Percentiles rank a stretch among this genome's conserved stretches.
phyloP scores from a whole-genome alignment of 2,888 invertebrate genomes.

The Automeris io region DNA sequence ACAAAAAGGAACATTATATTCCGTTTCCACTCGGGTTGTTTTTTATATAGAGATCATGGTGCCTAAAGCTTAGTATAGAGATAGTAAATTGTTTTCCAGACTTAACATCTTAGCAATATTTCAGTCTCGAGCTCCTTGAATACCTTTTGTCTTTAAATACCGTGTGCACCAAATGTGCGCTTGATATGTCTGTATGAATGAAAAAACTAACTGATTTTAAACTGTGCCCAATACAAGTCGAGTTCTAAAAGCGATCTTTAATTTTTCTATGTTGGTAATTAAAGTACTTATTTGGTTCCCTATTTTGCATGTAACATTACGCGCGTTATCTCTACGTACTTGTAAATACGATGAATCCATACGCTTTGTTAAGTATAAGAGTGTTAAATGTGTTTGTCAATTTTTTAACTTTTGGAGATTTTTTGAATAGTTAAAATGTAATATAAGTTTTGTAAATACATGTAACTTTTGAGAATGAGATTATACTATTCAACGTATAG shows the following conservation, averaged over 20 bases:
- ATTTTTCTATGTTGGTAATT: constrained; percentile 29
- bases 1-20: too few relatives aligned
- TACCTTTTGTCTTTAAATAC: too few relatives aligned
- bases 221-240: too few relatives aligned
- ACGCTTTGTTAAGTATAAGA: constrained; percentile 73
- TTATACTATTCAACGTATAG: constrained; percentile 37
- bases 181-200: too few relatives aligned
- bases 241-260: constrained; percentile 20
- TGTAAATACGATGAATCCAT: constrained; percentile 75
- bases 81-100: too few relatives aligned
- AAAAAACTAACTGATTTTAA: too few relatives aligned
- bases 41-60: neutral
- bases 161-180: too few relatives aligned
- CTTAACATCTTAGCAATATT: too few relatives aligned
- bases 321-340: constrained; percentile 51
- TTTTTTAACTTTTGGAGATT: constrained; percentile 67
- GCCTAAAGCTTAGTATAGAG: too few relatives aligned
- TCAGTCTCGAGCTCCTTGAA: too few relatives aligned
- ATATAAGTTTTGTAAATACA: constrained; percentile 55
- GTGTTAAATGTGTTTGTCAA: constrained; percentile 73
- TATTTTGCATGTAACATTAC: constrained; percentile 62
- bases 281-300: constrained; percentile 68
- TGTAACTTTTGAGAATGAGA: constrained; percentile 50
- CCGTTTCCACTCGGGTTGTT: too few relatives aligned
- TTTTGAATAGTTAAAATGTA: constrained; percentile 42